These are phyloP conservation scores for Oscheius myriophilus DNA, from an alignment of 2,888 invertebrate genomes.

Conservation along the genomic window DNA sequence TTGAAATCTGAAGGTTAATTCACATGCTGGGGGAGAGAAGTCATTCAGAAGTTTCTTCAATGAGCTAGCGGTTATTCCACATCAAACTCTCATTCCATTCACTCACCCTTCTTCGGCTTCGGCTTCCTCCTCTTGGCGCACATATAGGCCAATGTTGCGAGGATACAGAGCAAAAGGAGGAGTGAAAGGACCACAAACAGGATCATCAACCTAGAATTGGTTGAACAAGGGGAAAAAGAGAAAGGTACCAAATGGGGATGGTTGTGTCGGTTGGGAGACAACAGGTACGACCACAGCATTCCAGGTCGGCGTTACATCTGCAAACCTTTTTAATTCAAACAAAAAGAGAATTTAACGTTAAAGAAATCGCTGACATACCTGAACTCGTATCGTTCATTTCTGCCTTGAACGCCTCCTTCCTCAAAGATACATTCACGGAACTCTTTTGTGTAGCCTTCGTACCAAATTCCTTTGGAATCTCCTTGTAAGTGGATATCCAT, in stretches of 20 bases:
- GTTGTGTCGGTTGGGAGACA: constrained; percentile 63
- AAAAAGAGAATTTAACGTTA: no score
- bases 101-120: constrained; percentile 64
- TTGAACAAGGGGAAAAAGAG: neutral
- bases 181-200: constrained; percentile 57
- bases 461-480: constrained; percentile 66
- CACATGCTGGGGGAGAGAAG: constrained; percentile 3
- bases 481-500: constrained; percentile 65
- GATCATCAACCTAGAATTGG: constrained; percentile 62
- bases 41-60: neutral
- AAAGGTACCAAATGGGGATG: constrained; percentile 62
- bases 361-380: constrained; percentile 35
- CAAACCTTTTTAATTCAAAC: constrained; percentile 13
- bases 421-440: constrained; percentile 69
- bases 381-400: constrained; percentile 69
- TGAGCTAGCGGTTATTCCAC: no score
- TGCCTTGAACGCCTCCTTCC: constrained; percentile 64
- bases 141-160: constrained; percentile 57
- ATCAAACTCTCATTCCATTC: neutral
- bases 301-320: constrained; percentile 65
- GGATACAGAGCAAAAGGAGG: constrained; percentile 52
- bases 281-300: constrained; percentile 68
- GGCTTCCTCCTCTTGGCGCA: constrained; percentile 59
- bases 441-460: constrained; percentile 67
- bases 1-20: neutral